Evolutionary conservation across 2,888 invertebrate genomes (phyloP), one percentile per base, ranked within the genome.

Genomic region (Drosophila subsilvestris): DNA sequence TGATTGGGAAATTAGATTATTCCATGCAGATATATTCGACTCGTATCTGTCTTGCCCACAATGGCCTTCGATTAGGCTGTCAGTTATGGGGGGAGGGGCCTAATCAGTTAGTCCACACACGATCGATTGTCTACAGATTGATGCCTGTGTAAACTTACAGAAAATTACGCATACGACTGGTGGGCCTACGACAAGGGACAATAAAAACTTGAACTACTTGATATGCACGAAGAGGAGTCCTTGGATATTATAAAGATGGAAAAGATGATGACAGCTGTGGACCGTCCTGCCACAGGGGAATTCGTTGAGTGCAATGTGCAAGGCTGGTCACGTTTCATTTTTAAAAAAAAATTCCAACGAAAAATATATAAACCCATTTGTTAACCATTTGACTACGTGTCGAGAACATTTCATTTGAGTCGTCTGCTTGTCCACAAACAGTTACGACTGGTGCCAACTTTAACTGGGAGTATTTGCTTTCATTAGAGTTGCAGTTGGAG

Each of bases 311-410:
- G 12, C 25, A 43, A 37, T 49, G 17, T 49, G 17, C 55, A 20
- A 47, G 56, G 32, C 65, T 62, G 49, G 75, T 84, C 87, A 83
- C 83, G 83, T 88, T 42, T 67, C 50, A 49, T 54, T 50, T 54
- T 50, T 62, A 50, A 27, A 62, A 29, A 45, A 27, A 51, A 61
- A 56, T n/a, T n/a, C 51, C 51, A 61, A 62, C 55, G 20, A n/a
- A 49, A 67, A 50, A 67, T 57, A 51, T 74, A 79, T 65, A 79
- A 85, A 75, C 75, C 80, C 86, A 83, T 85, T 83, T 83, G 88
- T 85, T 87, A 83, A 88, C 83, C 79, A 79, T 83, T 86, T 88
- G 83, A 76, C 68, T 83, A 88, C 80, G 86, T 83, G 86, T 53
- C 50, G 49, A 45, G 57, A 44, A 42, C 44, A 50, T 48, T 55